phyloP scores from a whole-genome alignment of 2,113 vertebrate species.

The Ptilonorhynchus violaceus region DNA sequence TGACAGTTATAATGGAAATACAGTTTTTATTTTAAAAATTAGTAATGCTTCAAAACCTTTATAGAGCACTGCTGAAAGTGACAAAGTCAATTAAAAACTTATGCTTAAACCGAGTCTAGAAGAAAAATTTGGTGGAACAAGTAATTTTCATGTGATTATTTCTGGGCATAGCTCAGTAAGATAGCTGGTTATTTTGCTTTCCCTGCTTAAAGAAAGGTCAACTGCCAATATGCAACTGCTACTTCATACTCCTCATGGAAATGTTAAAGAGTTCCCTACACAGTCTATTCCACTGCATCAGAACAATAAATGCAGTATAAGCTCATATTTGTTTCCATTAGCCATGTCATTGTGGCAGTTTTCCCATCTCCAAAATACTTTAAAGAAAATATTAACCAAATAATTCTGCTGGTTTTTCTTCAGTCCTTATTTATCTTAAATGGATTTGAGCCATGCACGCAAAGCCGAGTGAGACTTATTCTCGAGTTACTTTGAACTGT shows the following conservation, averaged over 20 bases:
- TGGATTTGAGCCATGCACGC: neutral
- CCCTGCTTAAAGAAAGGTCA: neutral
- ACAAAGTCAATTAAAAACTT: neutral
- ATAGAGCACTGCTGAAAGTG: neutral
- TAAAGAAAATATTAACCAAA: neutral
- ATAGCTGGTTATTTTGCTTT: neutral
- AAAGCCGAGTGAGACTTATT: neutral
- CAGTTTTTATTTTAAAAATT: neutral
- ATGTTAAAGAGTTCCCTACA: neutral
- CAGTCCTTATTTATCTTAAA: neutral
- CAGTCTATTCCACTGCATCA: neutral
- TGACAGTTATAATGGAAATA: neutral
- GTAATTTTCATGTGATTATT: neutral
- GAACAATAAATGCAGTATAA: neutral
- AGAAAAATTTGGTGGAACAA: neutral
- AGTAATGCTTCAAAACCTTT: neutral
- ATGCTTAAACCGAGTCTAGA: neutral
- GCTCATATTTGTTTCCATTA: neutral
- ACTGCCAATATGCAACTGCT: neutral
- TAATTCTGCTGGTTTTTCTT: neutral
- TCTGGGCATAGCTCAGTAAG: neutral
- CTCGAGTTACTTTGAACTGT: neutral
- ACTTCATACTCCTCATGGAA: neutral
- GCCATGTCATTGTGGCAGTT: neutral
- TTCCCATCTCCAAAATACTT: neutral